Base-by-base conservation (phyloP, 92 coral and sea anemone genomes). In the Palythoa heliodiscus region DNA sequence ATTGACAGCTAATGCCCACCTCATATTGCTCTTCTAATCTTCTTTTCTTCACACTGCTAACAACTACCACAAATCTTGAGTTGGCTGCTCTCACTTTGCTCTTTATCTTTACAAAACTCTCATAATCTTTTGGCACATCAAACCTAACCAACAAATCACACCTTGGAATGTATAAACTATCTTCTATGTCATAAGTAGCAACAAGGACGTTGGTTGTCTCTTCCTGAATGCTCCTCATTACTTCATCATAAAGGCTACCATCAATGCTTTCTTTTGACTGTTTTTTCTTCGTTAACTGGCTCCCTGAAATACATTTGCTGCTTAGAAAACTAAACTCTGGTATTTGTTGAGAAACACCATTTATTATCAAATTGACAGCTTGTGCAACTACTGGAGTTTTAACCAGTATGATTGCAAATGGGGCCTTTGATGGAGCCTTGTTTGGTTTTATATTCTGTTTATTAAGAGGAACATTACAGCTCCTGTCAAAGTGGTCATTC, bases 201-300 rank as follows among this genome's bases (percentile, higher is more conserved):
- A 95, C 86, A 53, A 97, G 85, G 13, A 97, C 91, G 77, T 97
- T 97, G 4, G 91, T 83, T 7, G 82, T 82, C 12, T 94, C 95
- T 43, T 95, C 92, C 37, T 58, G 84, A 12, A 97, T 79, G 23
- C 83, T 89, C 39, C 87, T 85, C 87, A 92, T 78, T 22, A 92
- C 78, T 55, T 86, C 86, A 12, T 72, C 85, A 16, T 73, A 87
- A 25, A 54, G 23, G 14, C 83, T 87, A 69, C 76, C 70, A 23
- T 54, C 83, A 17, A 66, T 5, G 13, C 71, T 83, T n/a, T 70
- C 86, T n/a, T 70, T 83, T 67, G 74, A 58, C 37, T 82, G 70
- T 23, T 76, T 89, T 50, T 87, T 67, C 38, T 84, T 90, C 50
- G 76, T 70, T 20, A 80, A 17, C 73, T 43, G 57, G 74, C 63